Base-by-base conservation (phyloP, 2,888 invertebrate species). In the Temnothorax unifasciatus region DNA sequence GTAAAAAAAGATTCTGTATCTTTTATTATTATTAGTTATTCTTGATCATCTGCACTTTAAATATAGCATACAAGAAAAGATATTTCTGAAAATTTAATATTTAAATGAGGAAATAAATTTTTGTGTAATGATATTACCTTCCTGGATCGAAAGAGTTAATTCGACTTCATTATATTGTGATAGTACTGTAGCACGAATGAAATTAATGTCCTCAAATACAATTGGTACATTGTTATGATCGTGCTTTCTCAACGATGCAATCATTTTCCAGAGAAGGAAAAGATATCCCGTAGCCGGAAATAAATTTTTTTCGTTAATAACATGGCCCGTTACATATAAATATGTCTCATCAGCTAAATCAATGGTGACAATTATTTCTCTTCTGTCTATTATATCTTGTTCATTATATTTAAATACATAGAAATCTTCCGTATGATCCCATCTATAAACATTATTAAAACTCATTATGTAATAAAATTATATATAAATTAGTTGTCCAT, bases 221-320 rank as follows among this genome's bases (percentile, higher is more conserved):
- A 91, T 61, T 13, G 86, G 96, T 84, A 96, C 93, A 86, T 96
- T 94, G 4, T 95, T 94, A 88, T 94, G 93, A 3, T 93, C 87
- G 59, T 93, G 91, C 6, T 94, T 94, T 82, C 91, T 90, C 86
- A 94, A 91, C 87, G 95, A 92, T n/a, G 94, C 94, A 8, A 95
- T 79, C 18, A 94, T 95, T 88, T 95, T 94, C 95, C 95, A 96
- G 3, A 94, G 95, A 13, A 95, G 86, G 3, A 85, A 82, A 93
- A 96, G 93, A 91, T 96, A 96, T 50, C 96, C 96, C 44, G 96
- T 96, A 57, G 96, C 96, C 29, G 96, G 97, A 91, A 95, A 96
- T 66, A 96, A 93, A 82, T 96, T 96, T 83, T 96, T 95, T 1
- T 96, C 96, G 93, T 96, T 96, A 86, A 96, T 96, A 76, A 94